A percentile compares a stretch with the other conserved stretches of the same genome.
Evolutionary conservation across 2,888 invertebrate species (phyloP).

Genomic region (Schrankia costaestrigalis): DNA sequence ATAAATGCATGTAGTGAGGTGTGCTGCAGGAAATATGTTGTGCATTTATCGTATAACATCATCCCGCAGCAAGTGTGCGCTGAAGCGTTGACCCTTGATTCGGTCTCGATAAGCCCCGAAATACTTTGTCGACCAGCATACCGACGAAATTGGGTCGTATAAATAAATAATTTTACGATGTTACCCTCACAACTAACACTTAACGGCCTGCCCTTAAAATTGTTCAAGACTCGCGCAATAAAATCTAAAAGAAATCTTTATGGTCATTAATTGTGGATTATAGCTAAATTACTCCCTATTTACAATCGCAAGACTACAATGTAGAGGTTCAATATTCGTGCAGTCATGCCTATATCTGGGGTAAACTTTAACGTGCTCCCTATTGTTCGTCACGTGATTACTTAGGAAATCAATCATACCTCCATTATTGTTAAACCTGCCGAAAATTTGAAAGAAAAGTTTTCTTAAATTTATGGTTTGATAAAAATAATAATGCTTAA

Average conservation of each 20-base stretch:
- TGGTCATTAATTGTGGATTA: slow-evolving; percentile 42
- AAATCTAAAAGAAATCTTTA: slow-evolving; percentile 50
- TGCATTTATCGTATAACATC: slow-evolving; percentile 36
- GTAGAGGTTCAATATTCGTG: slow-evolving; percentile 21
- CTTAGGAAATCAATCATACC: too few species aligned
- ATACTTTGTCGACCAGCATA: slow-evolving; percentile 72
- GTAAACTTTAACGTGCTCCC: neutral
- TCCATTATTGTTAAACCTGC: too few species aligned
- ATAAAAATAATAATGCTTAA: too few species aligned
- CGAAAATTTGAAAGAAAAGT: too few species aligned
- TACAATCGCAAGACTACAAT: slow-evolving; percentile 21
- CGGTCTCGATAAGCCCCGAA: slow-evolving; percentile 72
- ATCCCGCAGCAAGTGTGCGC: slow-evolving; percentile 59
- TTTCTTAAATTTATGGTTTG: too few species aligned
- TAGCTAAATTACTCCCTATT: slow-evolving; percentile 34
- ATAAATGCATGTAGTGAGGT: neutral
- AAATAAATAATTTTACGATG: slow-evolving; percentile 75
- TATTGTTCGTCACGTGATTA: too few species aligned
- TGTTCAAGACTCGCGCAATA: slow-evolving; percentile 52
- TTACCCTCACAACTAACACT: slow-evolving; percentile 63
- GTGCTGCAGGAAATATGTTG: slow-evolving; percentile 1
- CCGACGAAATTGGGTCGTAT: slow-evolving; percentile 72
- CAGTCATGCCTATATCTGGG: slow-evolving; percentile 12
- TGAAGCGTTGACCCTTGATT: slow-evolving; percentile 74
- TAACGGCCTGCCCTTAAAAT: slow-evolving; percentile 58